These are phyloP conservation scores for Tinamus guttatus DNA, from an alignment of 2,113 vertebrate genomes.

Conservation along the genomic window DNA sequence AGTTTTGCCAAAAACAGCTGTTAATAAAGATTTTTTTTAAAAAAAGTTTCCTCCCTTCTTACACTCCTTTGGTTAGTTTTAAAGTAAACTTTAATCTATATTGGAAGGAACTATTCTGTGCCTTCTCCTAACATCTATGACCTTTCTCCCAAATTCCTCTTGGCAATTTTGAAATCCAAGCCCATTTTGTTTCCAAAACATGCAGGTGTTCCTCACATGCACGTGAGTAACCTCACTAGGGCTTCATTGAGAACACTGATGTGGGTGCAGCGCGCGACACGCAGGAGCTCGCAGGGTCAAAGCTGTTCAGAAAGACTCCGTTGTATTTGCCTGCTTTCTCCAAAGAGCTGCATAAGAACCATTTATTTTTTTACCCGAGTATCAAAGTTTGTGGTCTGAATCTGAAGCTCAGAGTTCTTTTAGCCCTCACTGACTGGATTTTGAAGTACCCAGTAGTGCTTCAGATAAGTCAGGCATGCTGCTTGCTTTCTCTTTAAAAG, in stretches of 20 bases:
- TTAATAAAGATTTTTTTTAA: no score
- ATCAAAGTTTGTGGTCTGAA: not conserved
- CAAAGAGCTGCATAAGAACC: fast-evolving
- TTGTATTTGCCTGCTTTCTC: fast-evolving
- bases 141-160: not conserved
- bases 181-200: not conserved
- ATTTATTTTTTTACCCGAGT: fast-evolving
- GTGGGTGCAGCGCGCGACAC: fast-evolving
- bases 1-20: not conserved
- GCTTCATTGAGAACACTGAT: fast-evolving
- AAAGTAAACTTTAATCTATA: not conserved
- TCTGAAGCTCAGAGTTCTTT: fast-evolving
- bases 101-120: not conserved
- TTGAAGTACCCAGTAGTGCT: not conserved
- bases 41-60: not conserved
- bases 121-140: not conserved
- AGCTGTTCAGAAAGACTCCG: fast-evolving
- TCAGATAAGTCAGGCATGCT: not conserved
- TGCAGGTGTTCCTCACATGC: no score
- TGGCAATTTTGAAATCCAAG: not conserved
- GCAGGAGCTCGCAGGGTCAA: fast-evolving
- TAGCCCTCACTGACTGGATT: not conserved
- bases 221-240: fast-evolving
- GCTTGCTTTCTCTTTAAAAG: not conserved
- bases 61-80: not conserved